Conservation (phyloP, 2,113 vertebrate species). For the Dasyprocta punctata region DNA sequence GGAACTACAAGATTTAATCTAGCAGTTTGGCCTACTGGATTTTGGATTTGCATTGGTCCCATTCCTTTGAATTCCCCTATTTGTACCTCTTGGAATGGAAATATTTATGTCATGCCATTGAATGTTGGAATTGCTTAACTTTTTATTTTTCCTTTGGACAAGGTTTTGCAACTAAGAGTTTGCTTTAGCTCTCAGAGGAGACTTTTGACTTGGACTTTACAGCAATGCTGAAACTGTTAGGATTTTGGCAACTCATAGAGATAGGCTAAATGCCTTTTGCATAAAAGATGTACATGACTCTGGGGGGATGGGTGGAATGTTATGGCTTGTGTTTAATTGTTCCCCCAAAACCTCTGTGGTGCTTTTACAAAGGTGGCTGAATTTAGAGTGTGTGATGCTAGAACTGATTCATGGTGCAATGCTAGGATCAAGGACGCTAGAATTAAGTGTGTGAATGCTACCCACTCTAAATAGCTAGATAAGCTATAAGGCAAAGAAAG, state of each 20-base stretch:
- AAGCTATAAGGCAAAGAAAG: not conserved
- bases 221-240: not conserved
- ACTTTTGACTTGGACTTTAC: not conserved
- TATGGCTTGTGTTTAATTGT: not conserved
- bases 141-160: not conserved
- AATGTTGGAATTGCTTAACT: not conserved
- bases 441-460: not conserved
- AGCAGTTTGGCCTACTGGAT: too few relatives aligned
- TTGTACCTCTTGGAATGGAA: not conserved
- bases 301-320: not conserved
- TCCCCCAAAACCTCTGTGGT: not conserved
- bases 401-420: not conserved
- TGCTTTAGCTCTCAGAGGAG: not conserved
- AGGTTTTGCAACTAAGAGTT: not conserved
- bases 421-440: not conserved
- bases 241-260: not conserved
- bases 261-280: not conserved
- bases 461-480: not conserved
- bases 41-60: too few relatives aligned
- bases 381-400: not conserved
- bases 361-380: not conserved
- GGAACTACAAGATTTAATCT: too few relatives aligned
- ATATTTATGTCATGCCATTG: not conserved
- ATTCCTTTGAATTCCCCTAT: not conserved
- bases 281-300: not conserved